Percentiles rank a stretch among this genome's conserved stretches.
Conservation (phyloP, 2,113 vertebrate species). For the Rhinopomastus cyanomelas region DNA sequence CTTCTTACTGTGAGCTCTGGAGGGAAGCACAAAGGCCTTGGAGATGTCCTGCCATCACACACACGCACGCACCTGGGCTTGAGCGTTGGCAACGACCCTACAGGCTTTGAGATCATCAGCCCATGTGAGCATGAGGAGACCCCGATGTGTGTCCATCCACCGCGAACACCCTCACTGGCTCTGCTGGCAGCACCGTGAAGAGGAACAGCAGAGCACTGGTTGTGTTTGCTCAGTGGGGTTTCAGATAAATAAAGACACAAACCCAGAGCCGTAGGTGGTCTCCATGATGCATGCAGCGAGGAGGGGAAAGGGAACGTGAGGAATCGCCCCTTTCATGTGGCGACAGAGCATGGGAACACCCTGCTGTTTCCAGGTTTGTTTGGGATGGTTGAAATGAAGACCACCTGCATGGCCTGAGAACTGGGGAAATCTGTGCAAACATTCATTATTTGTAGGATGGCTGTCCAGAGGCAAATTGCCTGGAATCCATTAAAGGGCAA, state of each 20-base stretch:
- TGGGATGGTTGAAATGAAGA: slow-evolving; percentile 4
- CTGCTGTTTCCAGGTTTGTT: slow-evolving; percentile 14
- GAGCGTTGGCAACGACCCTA: neutral
- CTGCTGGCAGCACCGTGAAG: neutral
- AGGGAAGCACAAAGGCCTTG: neutral
- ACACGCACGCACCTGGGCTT: neutral
- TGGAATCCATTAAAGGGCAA: slow-evolving; percentile 56
- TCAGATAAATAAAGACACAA: neutral
- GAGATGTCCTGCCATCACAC: neutral
- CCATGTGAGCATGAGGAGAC: neutral
- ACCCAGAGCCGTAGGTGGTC: neutral
- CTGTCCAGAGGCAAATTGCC: slow-evolving; percentile 65
- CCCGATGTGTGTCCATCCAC: neutral
- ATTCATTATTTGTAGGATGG: slow-evolving; percentile 57
- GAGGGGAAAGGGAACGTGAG: neutral
- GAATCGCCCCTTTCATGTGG: neutral
- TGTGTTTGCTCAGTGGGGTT: neutral
- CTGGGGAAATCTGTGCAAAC: slow-evolving; percentile 35
- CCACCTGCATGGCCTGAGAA: slow-evolving; percentile 28
- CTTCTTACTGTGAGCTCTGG: neutral
- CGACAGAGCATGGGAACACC: neutral
- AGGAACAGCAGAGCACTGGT: rapidly evolving
- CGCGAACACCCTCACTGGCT: neutral
- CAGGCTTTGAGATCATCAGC: rapidly evolving
- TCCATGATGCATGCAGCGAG: neutral